Percentiles rank a stretch among this genome's conserved stretches.
These are phyloP conservation scores for Ennomos quercinarius DNA, from an alignment of 2,888 invertebrate genomes.

Conservation along the genomic window DNA sequence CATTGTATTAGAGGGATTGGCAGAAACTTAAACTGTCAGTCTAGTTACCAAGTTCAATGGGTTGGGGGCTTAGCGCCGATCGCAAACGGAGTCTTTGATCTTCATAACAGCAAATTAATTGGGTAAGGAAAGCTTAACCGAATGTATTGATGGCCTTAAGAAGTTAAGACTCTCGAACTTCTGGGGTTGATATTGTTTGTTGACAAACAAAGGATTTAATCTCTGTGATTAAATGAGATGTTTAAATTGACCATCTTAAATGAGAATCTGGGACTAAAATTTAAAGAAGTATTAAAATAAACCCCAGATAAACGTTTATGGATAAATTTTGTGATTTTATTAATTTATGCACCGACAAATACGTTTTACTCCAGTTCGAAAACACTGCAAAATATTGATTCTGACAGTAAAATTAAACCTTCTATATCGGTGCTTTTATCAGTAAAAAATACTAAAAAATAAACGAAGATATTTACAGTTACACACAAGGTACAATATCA, in stretches of 20 bases:
- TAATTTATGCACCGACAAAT: too few species aligned
- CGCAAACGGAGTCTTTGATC: slow-evolving; percentile 75
- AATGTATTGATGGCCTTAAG: slow-evolving; percentile 65
- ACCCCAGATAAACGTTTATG: too few species aligned
- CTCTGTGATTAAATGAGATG: slow-evolving; percentile 22
- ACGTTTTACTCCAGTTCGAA: too few species aligned
- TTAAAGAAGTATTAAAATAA: too few species aligned
- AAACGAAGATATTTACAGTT: too few species aligned
- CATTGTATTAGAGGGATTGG: slow-evolving; percentile 65
- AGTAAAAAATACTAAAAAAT: too few species aligned
- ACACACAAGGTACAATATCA: too few species aligned
- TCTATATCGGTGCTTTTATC: too few species aligned
- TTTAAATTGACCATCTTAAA: slow-evolving; percentile 13
- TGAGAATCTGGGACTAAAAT: neutral
- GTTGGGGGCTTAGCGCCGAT: slow-evolving; percentile 65
- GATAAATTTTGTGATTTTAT: too few species aligned
- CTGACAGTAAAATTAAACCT: too few species aligned
- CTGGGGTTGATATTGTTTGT: slow-evolving; percentile 55
- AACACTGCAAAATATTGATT: too few species aligned
- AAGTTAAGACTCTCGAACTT: slow-evolving; percentile 47
- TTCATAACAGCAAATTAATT: slow-evolving; percentile 79
- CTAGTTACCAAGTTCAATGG: slow-evolving; percentile 70
- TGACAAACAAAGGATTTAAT: slow-evolving; percentile 48
- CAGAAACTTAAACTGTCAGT: slow-evolving; percentile 74
- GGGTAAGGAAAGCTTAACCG: slow-evolving; percentile 70